Base-by-base conservation (phyloP, 1,140 invertebrate species). In the Diorhabda elongata region DNA sequence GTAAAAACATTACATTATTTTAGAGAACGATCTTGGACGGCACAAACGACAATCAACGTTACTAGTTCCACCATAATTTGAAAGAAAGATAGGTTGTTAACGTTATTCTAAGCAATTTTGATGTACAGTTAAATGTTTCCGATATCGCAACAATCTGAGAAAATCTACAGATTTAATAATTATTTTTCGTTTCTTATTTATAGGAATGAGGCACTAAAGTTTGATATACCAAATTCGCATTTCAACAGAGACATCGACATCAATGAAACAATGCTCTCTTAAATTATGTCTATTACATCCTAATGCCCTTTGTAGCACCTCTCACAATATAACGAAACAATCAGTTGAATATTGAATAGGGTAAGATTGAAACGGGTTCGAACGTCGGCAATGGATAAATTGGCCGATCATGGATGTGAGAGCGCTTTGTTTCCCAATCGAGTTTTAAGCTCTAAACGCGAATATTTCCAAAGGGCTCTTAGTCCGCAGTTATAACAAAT, bases 301-400 rank as follows among this genome's bases (percentile, higher is more conserved):
- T 52, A 52, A 52, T 52, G 47, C 47, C 47, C 9, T 52, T 52
- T 52, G 47, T 52, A 52, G 47, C 47, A 52, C 47, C 47, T 52
- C 47, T 6, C 47, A 52, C 9, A 52, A 52, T 52, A 52, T 6
- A 52, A 52, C 47, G 47, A 52, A 52, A 52, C 47, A 52, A 52
- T 52, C 47, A 52, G 47, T 52, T 52, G 47, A 52, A 52, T 52
- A 52, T 52, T n/a, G n/a, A 52, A 52, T n/a, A 52, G 47, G 47
- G 47, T 4, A 52, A 52, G 6, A 52, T 6, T 52, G 47, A n/a
- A 52, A 52, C 47, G 47, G 6, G n/a, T 6, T 52, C 6, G 47
- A 52, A 52, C 47, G 47, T 52, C n/a, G 47, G 47, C 47, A 52
- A 52, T 52, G 47, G 47, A 52, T 52, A n/a, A 52, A 52, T 52